Percentiles rank a stretch among this genome's conserved stretches.
These are phyloP conservation scores for Heterotilapia buettikoferi DNA, from an alignment of 2,113 vertebrate species.

Conservation along the genomic window DNA sequence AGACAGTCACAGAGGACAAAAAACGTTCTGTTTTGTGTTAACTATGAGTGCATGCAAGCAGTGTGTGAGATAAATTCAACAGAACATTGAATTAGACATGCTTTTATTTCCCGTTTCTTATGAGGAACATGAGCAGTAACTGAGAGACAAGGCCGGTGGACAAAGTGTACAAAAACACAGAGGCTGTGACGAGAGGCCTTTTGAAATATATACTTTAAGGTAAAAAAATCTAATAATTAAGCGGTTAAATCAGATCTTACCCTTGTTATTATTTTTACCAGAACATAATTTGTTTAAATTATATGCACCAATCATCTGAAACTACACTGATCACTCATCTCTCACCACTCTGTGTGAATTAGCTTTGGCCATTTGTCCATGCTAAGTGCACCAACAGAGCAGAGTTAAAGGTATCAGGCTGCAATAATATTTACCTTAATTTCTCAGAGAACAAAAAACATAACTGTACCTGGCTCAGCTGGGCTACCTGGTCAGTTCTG, in stretches of 20 bases:
- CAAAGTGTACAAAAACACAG: background rate
- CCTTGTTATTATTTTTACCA: background rate
- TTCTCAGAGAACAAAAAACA: constrained; percentile 60
- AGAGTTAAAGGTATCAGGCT: constrained; percentile 18
- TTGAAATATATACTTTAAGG: background rate
- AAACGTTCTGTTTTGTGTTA: constrained; percentile 8
- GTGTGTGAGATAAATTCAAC: constrained; percentile 15
- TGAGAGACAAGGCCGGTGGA: background rate
- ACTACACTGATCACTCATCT: background rate
- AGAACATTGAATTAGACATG: constrained; percentile 50
- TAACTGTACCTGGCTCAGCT: constrained; percentile 56
- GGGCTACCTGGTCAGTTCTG: constrained; percentile 19
- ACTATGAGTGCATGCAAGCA: background rate
- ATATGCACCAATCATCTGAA: constrained; percentile 10
- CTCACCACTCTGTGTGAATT: background rate
- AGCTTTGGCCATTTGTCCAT: constrained; percentile 4
- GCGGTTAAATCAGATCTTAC: background rate
- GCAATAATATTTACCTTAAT: constrained; percentile 69
- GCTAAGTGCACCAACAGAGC: background rate
- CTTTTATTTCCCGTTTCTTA: constrained; percentile 3
- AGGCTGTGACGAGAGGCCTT: background rate
- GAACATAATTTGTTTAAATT: background rate
- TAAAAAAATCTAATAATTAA: background rate
- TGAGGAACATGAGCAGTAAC: background rate
- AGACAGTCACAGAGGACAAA: background rate